Base-by-base conservation (phyloP, 2,113 vertebrate species). In the Alexandromys fortis region DNA sequence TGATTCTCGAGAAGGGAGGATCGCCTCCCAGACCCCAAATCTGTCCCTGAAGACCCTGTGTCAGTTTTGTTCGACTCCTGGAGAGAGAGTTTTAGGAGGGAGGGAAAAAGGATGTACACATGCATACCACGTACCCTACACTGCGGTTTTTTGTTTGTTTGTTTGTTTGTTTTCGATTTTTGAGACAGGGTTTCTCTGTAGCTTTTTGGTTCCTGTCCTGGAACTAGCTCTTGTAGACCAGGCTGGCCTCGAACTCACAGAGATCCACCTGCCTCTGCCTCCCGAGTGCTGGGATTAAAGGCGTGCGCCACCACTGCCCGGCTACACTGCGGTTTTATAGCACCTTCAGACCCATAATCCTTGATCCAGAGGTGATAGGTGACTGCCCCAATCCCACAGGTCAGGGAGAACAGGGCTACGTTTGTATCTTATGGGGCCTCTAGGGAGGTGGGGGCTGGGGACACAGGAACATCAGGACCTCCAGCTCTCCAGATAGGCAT, bases 141-240 rank as follows among this genome's bases (percentile, higher is more conserved):
- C 65, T 30, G 19, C 4, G 0, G 4, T 4, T 30, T 7, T 2
- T n/a, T n/a, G n/a, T n/a, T n/a, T n/a, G n/a, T n/a, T n/a, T n/a
- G n/a, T n/a, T n/a, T n/a, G n/a, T n/a, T n/a, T n/a, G n/a, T n/a
- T n/a, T n/a, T n/a, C n/a, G n/a, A n/a, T n/a, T n/a, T n/a, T n/a
- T n/a, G n/a, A n/a, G n/a, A n/a, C n/a, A n/a, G n/a, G n/a, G n/a
- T n/a, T n/a, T n/a, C n/a, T n/a, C n/a, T n/a, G n/a, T n/a, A n/a
- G n/a, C n/a, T n/a, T n/a, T n/a, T n/a, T n/a, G n/a, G n/a, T n/a
- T n/a, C n/a, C n/a, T n/a, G n/a, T n/a, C n/a, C n/a, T n/a, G n/a
- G n/a, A n/a, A n/a, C n/a, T n/a, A n/a, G n/a, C n/a, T n/a, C n/a
- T n/a, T n/a, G n/a, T n/a, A n/a, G n/a, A n/a, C n/a, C n/a, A n/a